Evolutionary conservation across 92 coral and sea anemone species (phyloP).

Genomic region (Siderastrea siderea): DNA sequence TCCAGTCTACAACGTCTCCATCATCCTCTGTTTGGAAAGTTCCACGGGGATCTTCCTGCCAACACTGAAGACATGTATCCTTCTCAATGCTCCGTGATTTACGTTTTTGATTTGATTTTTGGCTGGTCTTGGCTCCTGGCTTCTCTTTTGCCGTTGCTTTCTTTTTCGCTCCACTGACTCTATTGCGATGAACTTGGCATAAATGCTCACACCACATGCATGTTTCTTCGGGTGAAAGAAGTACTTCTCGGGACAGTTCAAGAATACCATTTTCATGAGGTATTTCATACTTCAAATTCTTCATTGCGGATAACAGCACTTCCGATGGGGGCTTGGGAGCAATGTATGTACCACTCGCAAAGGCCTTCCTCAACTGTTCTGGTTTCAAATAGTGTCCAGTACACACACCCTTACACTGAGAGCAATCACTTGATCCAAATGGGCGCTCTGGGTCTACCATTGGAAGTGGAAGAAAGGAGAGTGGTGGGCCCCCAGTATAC

Average conservation of each 20-base stretch:
- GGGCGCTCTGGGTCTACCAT: constrained; percentile 41
- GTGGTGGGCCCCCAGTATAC: too few relatives aligned
- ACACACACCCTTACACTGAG: constrained; percentile 42
- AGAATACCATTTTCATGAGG: constrained; percentile 31
- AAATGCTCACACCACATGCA: constrained; percentile 47
- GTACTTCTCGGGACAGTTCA: constrained; percentile 43
- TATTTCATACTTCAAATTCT: constrained; percentile 30
- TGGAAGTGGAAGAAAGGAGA: not conserved
- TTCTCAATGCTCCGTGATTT: constrained; percentile 7
- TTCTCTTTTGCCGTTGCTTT: too few relatives aligned
- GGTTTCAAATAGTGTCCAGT: constrained; percentile 62
- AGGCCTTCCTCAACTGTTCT: constrained; percentile 30
- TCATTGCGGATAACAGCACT: constrained; percentile 22
- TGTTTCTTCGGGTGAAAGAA: constrained; percentile 42
- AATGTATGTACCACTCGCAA: not conserved
- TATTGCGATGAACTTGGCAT: constrained; percentile 42
- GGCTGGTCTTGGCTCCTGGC: too few relatives aligned
- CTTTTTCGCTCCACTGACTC: constrained; percentile 22
- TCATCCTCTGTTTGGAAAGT: constrained; percentile 8
- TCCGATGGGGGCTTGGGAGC: constrained; percentile 27
- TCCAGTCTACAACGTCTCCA: constrained; percentile 12
- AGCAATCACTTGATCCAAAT: constrained; percentile 40
- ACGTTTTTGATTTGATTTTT: constrained; percentile 1
- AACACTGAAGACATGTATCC: constrained; percentile 42
- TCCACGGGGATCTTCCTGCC: constrained; percentile 24